Conservation (phyloP, 2,113 vertebrate genomes). For the Brachypteracias leptosomus region DNA sequence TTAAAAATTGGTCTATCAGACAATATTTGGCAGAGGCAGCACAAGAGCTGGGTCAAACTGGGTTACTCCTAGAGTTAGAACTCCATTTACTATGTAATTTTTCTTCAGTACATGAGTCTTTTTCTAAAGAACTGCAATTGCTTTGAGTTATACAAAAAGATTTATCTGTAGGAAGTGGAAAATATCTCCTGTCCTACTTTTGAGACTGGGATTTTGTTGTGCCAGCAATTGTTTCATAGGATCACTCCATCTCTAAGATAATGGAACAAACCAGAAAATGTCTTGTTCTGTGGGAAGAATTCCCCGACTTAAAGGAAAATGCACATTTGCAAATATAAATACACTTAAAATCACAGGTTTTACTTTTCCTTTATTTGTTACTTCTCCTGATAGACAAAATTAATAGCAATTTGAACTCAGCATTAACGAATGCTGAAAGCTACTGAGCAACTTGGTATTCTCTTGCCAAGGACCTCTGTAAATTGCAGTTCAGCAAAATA, state of each 20-base stretch:
- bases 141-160: conserved; percentile 44
- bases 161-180: conserved; percentile 40
- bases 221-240: conserved; percentile 24
- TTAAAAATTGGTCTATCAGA: background rate
- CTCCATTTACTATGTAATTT: conserved; percentile 50
- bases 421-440: background rate
- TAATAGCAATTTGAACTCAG: background rate
- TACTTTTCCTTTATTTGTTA: background rate
- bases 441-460: background rate
- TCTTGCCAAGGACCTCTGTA: background rate
- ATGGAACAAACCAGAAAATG: background rate
- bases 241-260: background rate
- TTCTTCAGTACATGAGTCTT: conserved; percentile 10
- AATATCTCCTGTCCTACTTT: conserved; percentile 42
- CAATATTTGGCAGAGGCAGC: background rate
- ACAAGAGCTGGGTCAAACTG: background rate
- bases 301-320: background rate
- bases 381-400: background rate
- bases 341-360: background rate
- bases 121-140: conserved; percentile 24
- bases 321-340: background rate
- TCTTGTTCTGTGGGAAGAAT: background rate
- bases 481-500: conserved; percentile 2
- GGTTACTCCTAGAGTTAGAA: background rate
- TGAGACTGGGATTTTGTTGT: background rate